Conservation (phyloP, 92 coral and sea anemone species). For the Palythoa grandis region DNA sequence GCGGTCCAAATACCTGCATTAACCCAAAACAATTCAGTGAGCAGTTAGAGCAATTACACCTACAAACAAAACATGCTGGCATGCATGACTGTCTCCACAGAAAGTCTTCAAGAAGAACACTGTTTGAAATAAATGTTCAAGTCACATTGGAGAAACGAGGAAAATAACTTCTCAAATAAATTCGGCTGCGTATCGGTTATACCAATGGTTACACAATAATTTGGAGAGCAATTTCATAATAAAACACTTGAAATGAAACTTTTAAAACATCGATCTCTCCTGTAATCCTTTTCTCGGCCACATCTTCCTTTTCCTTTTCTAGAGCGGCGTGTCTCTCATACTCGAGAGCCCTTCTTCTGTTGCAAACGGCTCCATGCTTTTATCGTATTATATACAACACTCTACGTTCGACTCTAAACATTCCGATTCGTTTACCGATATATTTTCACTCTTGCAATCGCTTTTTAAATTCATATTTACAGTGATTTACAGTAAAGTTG, state of each 20-base stretch:
- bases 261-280: slow-evolving; percentile 10
- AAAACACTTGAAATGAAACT: slow-evolving; percentile 14
- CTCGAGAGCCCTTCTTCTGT: slow-evolving; percentile 30
- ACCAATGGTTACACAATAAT: too few relatives aligned
- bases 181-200: too few relatives aligned
- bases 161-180: too few relatives aligned
- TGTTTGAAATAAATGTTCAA: too few relatives aligned
- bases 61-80: too few relatives aligned
- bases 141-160: too few relatives aligned
- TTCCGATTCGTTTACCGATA: slow-evolving; percentile 8
- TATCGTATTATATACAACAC: neutral
- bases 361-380: slow-evolving; percentile 25
- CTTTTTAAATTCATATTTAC: neutral
- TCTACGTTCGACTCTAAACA: neutral
- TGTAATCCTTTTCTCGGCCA: neutral
- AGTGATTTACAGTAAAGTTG: neutral
- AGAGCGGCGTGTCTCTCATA: slow-evolving; percentile 1
- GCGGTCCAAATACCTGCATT: too few relatives aligned
- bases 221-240: neutral
- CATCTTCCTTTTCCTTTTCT: slow-evolving; percentile 18
- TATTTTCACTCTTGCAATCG: too few relatives aligned
- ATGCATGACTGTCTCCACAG: too few relatives aligned
- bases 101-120: too few relatives aligned
- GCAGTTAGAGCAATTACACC: too few relatives aligned
- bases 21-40: too few relatives aligned